phyloP scores from a whole-genome alignment of 1,140 invertebrate genomes.

The Diorhabda elongata region DNA sequence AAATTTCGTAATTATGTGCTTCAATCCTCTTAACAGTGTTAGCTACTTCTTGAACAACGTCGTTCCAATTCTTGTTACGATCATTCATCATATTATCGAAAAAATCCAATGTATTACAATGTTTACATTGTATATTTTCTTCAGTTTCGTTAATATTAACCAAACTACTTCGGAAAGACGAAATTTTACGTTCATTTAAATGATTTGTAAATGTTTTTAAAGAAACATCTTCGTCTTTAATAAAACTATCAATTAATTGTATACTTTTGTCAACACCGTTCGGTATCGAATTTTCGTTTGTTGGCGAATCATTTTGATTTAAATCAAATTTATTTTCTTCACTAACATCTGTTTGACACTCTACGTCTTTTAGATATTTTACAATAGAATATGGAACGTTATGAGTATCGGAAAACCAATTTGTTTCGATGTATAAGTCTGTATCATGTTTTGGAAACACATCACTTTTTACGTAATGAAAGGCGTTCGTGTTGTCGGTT shows the following conservation, averaged over 20 bases:
- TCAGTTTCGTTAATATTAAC: not conserved
- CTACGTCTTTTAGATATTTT: constrained; percentile 18
- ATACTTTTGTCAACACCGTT: not conserved
- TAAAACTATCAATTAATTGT: not conserved
- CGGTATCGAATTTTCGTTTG: not conserved
- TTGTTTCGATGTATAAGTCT: constrained; percentile 13
- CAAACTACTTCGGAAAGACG: not conserved
- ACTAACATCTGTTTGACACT: constrained; percentile 8
- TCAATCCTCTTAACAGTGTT: not conserved
- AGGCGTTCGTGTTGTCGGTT: not conserved
- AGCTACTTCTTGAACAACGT: not conserved
- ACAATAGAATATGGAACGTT: not conserved
- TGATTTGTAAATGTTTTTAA: not conserved
- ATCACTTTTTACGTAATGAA: constrained; percentile 7
- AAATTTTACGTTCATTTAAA: not conserved
- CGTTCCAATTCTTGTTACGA: not conserved
- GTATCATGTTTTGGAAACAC: constrained; percentile 7
- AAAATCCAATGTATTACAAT: not conserved
- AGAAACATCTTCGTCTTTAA: not conserved
- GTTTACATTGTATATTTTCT: not conserved
- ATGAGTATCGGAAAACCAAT: constrained; percentile 4
- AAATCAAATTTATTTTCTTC: not conserved
- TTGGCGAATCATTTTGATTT: no score
- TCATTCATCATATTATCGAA: not conserved
- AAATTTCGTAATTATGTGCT: not conserved